A percentile compares a stretch with the other conserved stretches of the same genome.
These are phyloP conservation scores for Eumeta japonica DNA, from an alignment of 1,140 invertebrate species.

Conservation along the genomic window DNA sequence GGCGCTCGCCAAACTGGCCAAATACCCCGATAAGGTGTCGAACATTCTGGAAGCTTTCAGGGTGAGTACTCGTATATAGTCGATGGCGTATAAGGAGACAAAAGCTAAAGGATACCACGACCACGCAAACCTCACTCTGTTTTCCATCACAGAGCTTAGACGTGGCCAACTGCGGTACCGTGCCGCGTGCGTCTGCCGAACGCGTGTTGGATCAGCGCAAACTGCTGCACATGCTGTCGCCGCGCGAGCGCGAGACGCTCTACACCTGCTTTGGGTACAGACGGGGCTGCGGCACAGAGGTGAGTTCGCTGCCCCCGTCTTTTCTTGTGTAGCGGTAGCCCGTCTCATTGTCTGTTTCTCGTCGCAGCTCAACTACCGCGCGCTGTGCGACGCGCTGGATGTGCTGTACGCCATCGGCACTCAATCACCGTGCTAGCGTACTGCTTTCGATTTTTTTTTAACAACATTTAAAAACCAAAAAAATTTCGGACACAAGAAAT, in stretches of 20 bases:
- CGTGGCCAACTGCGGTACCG: constrained; percentile 61
- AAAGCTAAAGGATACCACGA: no score
- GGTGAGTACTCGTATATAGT: constrained; percentile 38
- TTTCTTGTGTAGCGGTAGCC: neutral
- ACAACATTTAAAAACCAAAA: constrained; percentile 20
- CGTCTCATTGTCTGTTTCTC: neutral
- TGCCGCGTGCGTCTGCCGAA: constrained; percentile 60
- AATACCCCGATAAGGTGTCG: constrained; percentile 63
- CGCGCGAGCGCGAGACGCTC: constrained; percentile 62
- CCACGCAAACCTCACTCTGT: constrained; percentile 12
- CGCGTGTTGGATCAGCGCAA: constrained; percentile 62
- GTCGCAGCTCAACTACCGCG: constrained; percentile 59
- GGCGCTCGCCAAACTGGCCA: constrained; percentile 64
- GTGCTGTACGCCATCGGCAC: constrained; percentile 42
- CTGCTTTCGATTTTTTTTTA: neutral
- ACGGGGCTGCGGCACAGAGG: constrained; percentile 59
- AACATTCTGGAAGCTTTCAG: constrained; percentile 61
- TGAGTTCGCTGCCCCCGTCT: constrained; percentile 16
- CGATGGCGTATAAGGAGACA: no score
- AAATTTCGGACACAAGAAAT: constrained; percentile 12
- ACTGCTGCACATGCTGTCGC: constrained; percentile 60
- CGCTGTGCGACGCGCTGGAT: constrained; percentile 59
- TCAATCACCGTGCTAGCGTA: constrained; percentile 30
- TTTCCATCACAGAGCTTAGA: constrained; percentile 63
- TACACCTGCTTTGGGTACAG: constrained; percentile 68